A percentile compares a stretch with the other conserved stretches of the same genome.
These are phyloP conservation scores for Drosophila formosana DNA, from an alignment of 2,888 invertebrate species.

Conservation along the genomic window DNA sequence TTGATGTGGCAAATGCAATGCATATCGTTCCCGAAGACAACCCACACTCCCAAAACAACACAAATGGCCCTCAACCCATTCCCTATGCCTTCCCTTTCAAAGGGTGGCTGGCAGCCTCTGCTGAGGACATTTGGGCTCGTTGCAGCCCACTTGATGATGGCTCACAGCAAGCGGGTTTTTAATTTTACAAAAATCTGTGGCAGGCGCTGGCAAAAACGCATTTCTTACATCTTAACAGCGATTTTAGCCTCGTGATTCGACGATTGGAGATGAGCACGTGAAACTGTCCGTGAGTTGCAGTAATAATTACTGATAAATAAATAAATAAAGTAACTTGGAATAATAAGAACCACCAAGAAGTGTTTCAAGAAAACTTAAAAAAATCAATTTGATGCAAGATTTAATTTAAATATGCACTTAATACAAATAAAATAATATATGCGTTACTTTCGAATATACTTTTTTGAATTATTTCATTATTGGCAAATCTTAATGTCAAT, in stretches of 20 bases:
- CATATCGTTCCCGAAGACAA: slow-evolving; percentile 58
- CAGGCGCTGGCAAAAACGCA: slow-evolving; percentile 56
- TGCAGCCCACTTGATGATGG: slow-evolving; percentile 67
- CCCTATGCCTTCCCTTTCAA: neutral
- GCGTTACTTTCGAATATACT: no score
- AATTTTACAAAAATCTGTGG: slow-evolving; percentile 52
- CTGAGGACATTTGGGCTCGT: slow-evolving; percentile 53
- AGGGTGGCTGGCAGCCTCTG: slow-evolving; percentile 58
- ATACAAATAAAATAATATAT: no score
- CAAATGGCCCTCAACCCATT: neutral
- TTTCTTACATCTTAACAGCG: slow-evolving; percentile 56
- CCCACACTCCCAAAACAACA: slow-evolving; percentile 45
- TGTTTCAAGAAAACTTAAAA: no score
- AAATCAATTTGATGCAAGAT: no score
- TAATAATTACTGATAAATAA: neutral
- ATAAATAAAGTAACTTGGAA: no score
- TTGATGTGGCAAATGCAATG: slow-evolving; percentile 66
- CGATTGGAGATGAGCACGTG: slow-evolving; percentile 19
- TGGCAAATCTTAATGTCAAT: no score
- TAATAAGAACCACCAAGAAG: no score
- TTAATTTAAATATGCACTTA: no score
- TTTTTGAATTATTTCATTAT: no score
- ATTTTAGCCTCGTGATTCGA: slow-evolving; percentile 23
- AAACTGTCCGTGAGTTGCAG: neutral
- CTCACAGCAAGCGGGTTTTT: slow-evolving; percentile 49